phyloP scores from a whole-genome alignment of 2,113 vertebrate species.

The Ceuthmochares aereus region DNA sequence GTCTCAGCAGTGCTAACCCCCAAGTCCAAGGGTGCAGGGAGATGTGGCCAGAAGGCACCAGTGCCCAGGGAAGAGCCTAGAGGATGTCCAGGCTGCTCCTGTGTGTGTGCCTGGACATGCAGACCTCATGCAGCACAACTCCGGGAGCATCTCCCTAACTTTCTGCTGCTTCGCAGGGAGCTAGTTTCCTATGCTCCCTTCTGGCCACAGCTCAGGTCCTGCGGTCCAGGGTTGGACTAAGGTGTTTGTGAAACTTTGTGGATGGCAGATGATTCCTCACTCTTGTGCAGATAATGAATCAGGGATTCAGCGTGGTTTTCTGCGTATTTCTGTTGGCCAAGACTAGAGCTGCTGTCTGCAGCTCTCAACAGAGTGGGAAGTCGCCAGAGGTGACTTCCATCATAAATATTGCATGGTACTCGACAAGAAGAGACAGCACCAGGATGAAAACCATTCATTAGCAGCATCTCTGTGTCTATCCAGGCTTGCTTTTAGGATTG shows the following conservation, averaged over 20 bases:
- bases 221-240: background rate
- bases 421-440: background rate
- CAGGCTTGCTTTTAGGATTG: background rate
- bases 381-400: background rate
- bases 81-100: background rate
- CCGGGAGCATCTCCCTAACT: rapidly evolving
- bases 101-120: background rate
- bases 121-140: rapidly evolving
- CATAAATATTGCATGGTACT: background rate
- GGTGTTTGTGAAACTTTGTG: background rate
- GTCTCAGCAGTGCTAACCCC: rapidly evolving
- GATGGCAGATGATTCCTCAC: background rate
- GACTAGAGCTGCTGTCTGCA: background rate
- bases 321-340: background rate
- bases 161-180: background rate
- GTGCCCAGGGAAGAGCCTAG: background rate
- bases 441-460: background rate
- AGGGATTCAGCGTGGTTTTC: background rate
- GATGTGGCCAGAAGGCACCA: background rate
- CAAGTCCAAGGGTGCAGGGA: background rate
- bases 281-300: background rate
- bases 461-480: background rate
- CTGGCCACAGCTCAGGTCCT: rapidly evolving
- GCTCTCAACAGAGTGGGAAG: background rate
- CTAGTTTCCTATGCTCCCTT: background rate